Base-by-base conservation (phyloP, 1,140 invertebrate genomes). In the Trachelipus rathkii region DNA sequence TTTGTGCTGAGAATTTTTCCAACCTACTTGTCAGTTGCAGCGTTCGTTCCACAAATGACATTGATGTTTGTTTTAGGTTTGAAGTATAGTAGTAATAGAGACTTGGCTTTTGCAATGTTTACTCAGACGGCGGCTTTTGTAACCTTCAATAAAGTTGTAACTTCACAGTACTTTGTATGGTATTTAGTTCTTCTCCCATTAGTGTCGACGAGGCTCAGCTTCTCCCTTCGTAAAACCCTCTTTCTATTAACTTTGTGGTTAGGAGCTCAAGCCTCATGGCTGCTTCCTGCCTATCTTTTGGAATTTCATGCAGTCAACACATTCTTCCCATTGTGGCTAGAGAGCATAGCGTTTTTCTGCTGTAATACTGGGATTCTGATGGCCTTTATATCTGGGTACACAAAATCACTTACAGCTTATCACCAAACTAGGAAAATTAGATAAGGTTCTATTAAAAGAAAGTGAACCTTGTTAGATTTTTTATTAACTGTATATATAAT, bases 91-190 rank as follows among this genome's bases (percentile, higher is more conserved):
- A 89, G 87, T 76, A 88, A 87, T 2, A 87, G 89, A 44, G 90
- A 93, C 21, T 85, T 98, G 67, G 88, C 91, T 2, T 95, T 99
- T 85, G 91, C 91, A 44, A 88, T 97, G 76, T 94, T 99, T 78
- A 85, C 90, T 0, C 89, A 94, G 83, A 92, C 95, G 0, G 92
- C 95, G 80, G 88, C 93, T 4, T 91, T 99, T 83, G 97, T 99
- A 0, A 91, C 91, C 7, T 97, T 94, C 82, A 99, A 99, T 86
- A 94, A 95, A 84, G 97, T 99, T 0, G 89, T 96, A 79, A 99
- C 97, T 11, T 96, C 95, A 19, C 96, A 99, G 86, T 99, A 99
- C 85, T 99, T 99, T 82, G 88, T 99, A 50, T 99, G 97, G 97
- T 98, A 96, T 84, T 84, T 98, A 46, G 92, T 92, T 19, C 83